Evolutionary conservation across 2,113 vertebrate species (phyloP), one percentile per base, ranked within the genome.

Genomic region (Syngnathus floridae): DNA sequence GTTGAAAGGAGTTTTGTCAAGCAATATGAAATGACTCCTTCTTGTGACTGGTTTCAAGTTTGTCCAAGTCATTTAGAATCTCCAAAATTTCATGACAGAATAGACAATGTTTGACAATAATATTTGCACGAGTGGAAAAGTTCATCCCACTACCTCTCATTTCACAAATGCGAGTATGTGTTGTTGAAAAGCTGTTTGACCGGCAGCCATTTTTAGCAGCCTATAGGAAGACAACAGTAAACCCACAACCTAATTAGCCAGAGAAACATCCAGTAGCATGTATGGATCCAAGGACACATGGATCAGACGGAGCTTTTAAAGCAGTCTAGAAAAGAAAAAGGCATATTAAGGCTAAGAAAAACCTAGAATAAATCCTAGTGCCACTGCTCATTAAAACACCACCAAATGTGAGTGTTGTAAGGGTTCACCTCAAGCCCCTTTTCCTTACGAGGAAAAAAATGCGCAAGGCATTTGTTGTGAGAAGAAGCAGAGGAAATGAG

Each of bases 401-500:
- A 76, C 75, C 75, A 75, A 87, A 77, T 78, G 80, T 64, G 64
- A 75, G 73, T 78, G 78, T 88, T 80, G 78, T 79, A 73, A 76
- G 76, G 85, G 85, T 84, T 73, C 61, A 64, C 69, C 82, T 78
- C 65, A 80, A 84, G 77, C 77, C 69, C 73, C 59, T 77, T 77
- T 70, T 75, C 74, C 73, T 56, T 51, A 69, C 77, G 82, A 70
- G 72, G 61, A 69, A 68, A 69, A 67, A 71, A 85, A 81, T n/a
- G 67, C 67, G 64, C 75, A 70, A 82, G 81, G 71, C 75, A 74
- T 86, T 87, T 84, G 75, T 87, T 86, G 73, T 71, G 76, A 86
- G 75, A 77, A 86, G 84, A 90, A 86, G 73, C 66, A 63, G 79
- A 84, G 79, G 80, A 88, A 90, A 88, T 81, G 81, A 86, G 84